phyloP scores from a whole-genome alignment of 2,888 invertebrate species.

The Volucella inflata region DNA sequence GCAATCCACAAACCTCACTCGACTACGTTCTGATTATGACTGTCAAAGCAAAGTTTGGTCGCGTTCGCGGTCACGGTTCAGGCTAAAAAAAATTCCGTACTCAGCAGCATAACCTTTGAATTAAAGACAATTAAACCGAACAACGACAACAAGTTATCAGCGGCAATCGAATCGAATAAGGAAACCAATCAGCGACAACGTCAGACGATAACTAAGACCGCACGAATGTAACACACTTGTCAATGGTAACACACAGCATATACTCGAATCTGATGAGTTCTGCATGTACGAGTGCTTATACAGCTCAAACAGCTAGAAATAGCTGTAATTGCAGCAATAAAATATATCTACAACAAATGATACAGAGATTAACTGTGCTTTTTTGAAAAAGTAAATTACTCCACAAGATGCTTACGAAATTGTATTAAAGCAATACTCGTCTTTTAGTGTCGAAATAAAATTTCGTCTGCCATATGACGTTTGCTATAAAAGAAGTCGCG shows the following conservation, averaged over 20 bases:
- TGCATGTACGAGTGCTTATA: not conserved
- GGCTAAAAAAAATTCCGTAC: not conserved
- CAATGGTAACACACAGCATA: constrained; percentile 11
- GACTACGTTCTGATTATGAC: constrained; percentile 18
- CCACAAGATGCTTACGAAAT: not conserved
- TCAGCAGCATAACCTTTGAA: constrained; percentile 26
- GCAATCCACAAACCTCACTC: constrained; percentile 3
- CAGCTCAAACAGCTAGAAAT: constrained; percentile 31
- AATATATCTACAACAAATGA: constrained; percentile 20
- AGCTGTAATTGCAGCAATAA: constrained; percentile 49
- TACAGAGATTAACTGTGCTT: constrained; percentile 10
- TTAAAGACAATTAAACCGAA: constrained; percentile 42
- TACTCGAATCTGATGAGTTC: not conserved
- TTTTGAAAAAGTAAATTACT: not conserved
- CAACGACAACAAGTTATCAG: constrained; percentile 3
- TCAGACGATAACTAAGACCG: constrained; percentile 22
- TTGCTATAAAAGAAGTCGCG: not conserved
- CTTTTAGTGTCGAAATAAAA: constrained; percentile 16
- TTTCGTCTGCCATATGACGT: not conserved
- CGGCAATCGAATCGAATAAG: constrained; percentile 21
- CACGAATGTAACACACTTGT: constrained; percentile 18
- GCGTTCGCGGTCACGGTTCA: not conserved
- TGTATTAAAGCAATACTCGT: not conserved
- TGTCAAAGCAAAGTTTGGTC: constrained; percentile 15
- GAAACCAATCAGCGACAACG: constrained; percentile 16